Conservation (phyloP, 2,888 invertebrate species). For the Amblyjoppa fuscipennis region DNA sequence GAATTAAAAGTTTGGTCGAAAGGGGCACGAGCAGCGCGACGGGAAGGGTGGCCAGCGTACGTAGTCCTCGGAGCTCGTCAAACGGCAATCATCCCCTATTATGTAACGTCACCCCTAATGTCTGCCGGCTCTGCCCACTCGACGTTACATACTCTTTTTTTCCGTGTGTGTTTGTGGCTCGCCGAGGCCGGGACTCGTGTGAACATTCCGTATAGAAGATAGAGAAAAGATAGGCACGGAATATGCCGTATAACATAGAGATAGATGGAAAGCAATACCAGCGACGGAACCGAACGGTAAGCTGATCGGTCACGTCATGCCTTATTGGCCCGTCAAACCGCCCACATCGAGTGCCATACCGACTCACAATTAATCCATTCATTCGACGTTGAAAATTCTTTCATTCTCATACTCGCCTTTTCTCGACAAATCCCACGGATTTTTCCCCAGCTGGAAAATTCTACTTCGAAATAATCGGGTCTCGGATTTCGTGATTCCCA, state of each 20-base stretch:
- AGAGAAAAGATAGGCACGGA: constrained; percentile 75
- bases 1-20: constrained; percentile 77
- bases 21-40: constrained; percentile 67
- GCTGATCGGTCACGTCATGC: constrained; percentile 82
- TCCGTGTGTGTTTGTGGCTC: constrained; percentile 46
- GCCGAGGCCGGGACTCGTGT: constrained; percentile 76
- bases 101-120: constrained; percentile 79
- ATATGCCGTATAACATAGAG: constrained; percentile 66
- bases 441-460: not conserved
- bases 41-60: constrained; percentile 46
- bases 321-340: constrained; percentile 82
- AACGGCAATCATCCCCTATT: constrained; percentile 83
- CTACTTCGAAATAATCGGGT: not conserved
- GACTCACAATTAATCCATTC: constrained; percentile 74
- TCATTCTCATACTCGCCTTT: constrained; percentile 30
- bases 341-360: constrained; percentile 77
- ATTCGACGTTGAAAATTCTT: constrained; percentile 68
- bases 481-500: constrained; percentile 17
- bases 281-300: constrained; percentile 74
- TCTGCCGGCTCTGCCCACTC: constrained; percentile 44
- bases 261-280: constrained; percentile 42
- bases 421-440: constrained; percentile 53
- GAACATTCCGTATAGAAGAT: constrained; percentile 74
- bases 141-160: constrained; percentile 18
- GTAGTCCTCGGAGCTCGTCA: constrained; percentile 73